Conservation (phyloP, 2,797 vertebrate genomes). For the Rachycentron canadum region DNA sequence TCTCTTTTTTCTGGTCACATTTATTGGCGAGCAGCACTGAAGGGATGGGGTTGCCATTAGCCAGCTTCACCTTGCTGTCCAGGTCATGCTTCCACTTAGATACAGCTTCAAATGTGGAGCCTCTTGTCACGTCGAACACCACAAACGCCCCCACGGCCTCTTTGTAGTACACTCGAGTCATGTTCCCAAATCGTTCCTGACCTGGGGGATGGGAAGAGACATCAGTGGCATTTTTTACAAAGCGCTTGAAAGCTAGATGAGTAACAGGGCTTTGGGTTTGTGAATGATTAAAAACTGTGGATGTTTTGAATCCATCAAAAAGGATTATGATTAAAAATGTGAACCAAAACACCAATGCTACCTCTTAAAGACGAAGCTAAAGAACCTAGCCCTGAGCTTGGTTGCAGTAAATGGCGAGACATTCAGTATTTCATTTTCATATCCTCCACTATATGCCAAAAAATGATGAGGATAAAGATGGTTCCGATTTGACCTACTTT, state of each 20-base stretch:
- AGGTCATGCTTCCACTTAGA: conserved; percentile 98
- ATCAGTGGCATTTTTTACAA: conserved; percentile 16
- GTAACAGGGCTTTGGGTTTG: not conserved
- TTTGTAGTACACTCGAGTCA: conserved; percentile 99
- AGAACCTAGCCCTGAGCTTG: conserved; percentile 1
- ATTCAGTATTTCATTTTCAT: not conserved
- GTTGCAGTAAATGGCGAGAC: not conserved
- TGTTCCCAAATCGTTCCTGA: conserved; percentile 98
- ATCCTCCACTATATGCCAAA: conserved; percentile 22
- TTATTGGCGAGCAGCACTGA: conserved; percentile 97
- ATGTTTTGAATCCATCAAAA: not conserved
- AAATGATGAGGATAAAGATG: conserved; percentile 5
- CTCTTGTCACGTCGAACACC: conserved; percentile 96
- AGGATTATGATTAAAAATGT: not conserved
- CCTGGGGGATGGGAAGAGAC: conserved; percentile 81
- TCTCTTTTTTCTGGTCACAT: conserved; percentile 95
- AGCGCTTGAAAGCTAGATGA: conserved; percentile 1
- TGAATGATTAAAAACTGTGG: not conserved
- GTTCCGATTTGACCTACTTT: conserved; percentile 57
- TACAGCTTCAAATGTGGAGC: conserved; percentile 96
- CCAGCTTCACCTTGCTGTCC: conserved; percentile 97
- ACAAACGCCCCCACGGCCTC: conserved; percentile 97
- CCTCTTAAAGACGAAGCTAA: conserved; percentile 1
- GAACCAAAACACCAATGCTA: conserved; percentile 4
- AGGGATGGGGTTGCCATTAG: conserved; percentile 93